A percentile compares a stretch with the other conserved stretches of the same genome.
Evolutionary conservation across 2,888 invertebrate genomes (phyloP).

Genomic region (Baronia brevicornis): DNA sequence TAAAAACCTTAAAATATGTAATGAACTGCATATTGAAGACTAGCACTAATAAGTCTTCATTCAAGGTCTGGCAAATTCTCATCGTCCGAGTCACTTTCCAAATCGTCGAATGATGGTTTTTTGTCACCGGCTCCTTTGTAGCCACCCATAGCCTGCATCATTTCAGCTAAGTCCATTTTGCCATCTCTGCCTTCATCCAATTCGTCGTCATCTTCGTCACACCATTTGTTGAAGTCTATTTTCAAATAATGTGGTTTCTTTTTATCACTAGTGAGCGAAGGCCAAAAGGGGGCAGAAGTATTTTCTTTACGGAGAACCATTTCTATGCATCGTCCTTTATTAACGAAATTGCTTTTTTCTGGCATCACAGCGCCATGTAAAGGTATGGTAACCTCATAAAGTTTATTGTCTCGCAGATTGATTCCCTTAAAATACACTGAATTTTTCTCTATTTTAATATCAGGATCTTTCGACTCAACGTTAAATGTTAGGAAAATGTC

Average conservation of each 20-base stretch:
- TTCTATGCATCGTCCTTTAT: constrained; percentile 85
- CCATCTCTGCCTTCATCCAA: constrained; percentile 77
- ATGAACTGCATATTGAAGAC: constrained; percentile 51
- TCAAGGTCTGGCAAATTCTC: constrained; percentile 86
- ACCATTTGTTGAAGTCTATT: constrained; percentile 98
- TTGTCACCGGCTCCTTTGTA: constrained; percentile 62
- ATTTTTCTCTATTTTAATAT: constrained; percentile 84
- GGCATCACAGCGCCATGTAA: constrained; percentile 88
- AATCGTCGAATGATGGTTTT: constrained; percentile 84
- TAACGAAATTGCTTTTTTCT: constrained; percentile 83
- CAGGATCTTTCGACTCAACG: constrained; percentile 91
- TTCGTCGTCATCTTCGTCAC: constrained; percentile 96
- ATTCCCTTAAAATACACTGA: constrained; percentile 88
- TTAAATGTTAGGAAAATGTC: constrained; percentile 91
- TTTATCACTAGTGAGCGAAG: constrained; percentile 88
- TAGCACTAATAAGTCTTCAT: constrained; percentile 55
- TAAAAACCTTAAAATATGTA: constrained; percentile 68
- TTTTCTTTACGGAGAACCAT: constrained; percentile 82
- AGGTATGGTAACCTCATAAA: constrained; percentile 91
- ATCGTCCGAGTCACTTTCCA: constrained; percentile 87
- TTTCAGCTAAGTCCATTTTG: constrained; percentile 78
- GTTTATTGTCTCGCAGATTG: constrained; percentile 88
- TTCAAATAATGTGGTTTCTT: constrained; percentile 97
- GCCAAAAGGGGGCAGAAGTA: constrained; percentile 89
- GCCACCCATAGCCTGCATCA: constrained; percentile 83